Conservation (phyloP, 2,113 vertebrate species). For the Potamarius usumacintae region DNA sequence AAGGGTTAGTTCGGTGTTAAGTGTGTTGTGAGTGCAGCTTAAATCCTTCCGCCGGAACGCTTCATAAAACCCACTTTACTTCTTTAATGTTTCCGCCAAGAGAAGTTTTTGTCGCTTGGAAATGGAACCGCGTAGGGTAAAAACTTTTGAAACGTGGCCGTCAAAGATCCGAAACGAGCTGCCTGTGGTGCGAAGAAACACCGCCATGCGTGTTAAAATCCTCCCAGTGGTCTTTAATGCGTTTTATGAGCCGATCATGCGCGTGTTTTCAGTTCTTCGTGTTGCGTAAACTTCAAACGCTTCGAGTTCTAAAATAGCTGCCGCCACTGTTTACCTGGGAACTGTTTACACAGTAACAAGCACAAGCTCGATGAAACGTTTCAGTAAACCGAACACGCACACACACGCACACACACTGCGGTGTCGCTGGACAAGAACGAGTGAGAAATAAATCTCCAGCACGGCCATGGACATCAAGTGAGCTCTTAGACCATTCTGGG, state of each 20-base stretch:
- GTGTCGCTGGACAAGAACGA: not conserved
- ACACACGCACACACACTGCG: not conserved
- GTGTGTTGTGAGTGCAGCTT: not conserved
- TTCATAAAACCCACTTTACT: not conserved
- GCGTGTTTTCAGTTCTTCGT: not conserved
- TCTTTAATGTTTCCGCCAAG: slow-evolving; percentile 25
- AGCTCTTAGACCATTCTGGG: not conserved
- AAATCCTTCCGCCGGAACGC: not conserved
- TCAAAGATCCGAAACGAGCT: not conserved
- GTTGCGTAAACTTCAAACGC: not conserved
- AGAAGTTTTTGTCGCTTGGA: slow-evolving; percentile 63
- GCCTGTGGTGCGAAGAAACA: slow-evolving; percentile 41
- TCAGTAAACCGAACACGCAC: not conserved
- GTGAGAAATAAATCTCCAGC: not conserved
- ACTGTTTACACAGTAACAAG: not conserved
- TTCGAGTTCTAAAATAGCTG: not conserved
- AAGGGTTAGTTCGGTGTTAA: not conserved
- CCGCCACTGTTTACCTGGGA: not conserved
- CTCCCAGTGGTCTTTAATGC: not conserved
- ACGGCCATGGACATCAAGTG: no score
- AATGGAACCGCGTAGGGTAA: slow-evolving; percentile 59
- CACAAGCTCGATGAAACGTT: not conserved
- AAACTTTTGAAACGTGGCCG: slow-evolving; percentile 78
- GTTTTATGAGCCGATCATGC: not conserved
- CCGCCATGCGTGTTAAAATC: not conserved